These are phyloP conservation scores for Apocrypta bakeri DNA, from an alignment of 1,140 invertebrate genomes.

Conservation along the genomic window DNA sequence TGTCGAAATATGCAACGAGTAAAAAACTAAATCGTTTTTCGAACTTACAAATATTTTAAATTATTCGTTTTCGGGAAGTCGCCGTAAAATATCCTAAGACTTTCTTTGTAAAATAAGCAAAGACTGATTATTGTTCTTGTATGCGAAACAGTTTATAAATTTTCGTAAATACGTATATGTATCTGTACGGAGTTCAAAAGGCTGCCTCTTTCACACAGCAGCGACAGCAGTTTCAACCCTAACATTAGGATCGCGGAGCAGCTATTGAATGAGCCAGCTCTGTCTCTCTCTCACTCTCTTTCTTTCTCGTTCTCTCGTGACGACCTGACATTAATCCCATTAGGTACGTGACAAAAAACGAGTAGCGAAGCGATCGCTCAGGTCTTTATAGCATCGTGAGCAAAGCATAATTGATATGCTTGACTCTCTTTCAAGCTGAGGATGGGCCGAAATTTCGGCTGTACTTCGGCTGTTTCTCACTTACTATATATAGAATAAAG, in stretches of 20 bases:
- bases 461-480: neutral
- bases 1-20: no score
- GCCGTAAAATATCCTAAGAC: no score
- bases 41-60: no score
- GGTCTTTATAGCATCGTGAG: neutral
- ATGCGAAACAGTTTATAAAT: no score
- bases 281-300: neutral
- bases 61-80: no score
- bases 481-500: no score
- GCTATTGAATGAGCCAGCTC: neutral
- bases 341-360: conserved; percentile 41
- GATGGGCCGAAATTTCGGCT: neutral
- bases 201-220: neutral
- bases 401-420: conserved; percentile 42
- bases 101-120: no score
- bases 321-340: conserved; percentile 39
- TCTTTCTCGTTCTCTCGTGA: neutral
- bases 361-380: conserved; percentile 18
- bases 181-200: neutral
- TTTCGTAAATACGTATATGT: no score
- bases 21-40: no score
- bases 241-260: neutral
- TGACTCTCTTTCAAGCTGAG: conserved; percentile 3
- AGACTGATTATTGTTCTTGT: no score
- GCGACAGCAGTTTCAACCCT: neutral